Evolutionary conservation across 2,113 vertebrate genomes (phyloP), one percentile per base, ranked within the genome.

Genomic region (Corythaeola cristata): DNA sequence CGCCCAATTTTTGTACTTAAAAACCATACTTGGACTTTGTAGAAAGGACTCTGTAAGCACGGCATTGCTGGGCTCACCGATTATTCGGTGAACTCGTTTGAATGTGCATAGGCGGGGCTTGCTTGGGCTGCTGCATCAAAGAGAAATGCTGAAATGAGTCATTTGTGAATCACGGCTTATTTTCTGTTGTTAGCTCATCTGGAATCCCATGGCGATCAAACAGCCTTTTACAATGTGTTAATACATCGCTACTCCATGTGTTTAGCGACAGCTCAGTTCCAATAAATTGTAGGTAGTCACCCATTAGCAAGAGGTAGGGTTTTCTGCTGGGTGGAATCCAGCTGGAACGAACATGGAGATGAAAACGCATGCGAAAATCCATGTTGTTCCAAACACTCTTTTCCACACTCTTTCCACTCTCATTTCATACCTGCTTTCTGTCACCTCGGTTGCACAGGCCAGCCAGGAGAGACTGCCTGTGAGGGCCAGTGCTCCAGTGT

Each of bases 161-260:
- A 97, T 95, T 97, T 97, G 86, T 95, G 96, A 97, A 97, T 95
- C 95, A 95, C 26, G 37, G 94, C 89, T 92, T 92, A 93, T 92
- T 95, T 96, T 96, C 94, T 92, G 92, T 83, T 95, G 94, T 93
- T 89, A 91, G 94, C 91, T 97, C 96, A 95, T 97, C 96, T 97
- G 95, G 92, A 96, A 95, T 96, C 95, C 92, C 94, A 93, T 90
- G 81, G 97, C 58, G 96, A 97, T 97, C 96, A 97, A 97, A 97
- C 92, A 82, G 89, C 91, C 91, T 91, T 97, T 97, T 97, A 96
- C 94, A 95, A 85, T 76, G 94, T 96, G 95, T 95, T 97, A 96
- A 97, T 95, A 95, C 81, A 73, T 78, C 14, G 35, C 91, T 95
- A 90, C 89, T 92, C 95, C 87, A 17, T 90, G 95, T 93, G 92